Conservation (phyloP, 92 coral and sea anemone species). For the Epizoanthus scotinus region DNA sequence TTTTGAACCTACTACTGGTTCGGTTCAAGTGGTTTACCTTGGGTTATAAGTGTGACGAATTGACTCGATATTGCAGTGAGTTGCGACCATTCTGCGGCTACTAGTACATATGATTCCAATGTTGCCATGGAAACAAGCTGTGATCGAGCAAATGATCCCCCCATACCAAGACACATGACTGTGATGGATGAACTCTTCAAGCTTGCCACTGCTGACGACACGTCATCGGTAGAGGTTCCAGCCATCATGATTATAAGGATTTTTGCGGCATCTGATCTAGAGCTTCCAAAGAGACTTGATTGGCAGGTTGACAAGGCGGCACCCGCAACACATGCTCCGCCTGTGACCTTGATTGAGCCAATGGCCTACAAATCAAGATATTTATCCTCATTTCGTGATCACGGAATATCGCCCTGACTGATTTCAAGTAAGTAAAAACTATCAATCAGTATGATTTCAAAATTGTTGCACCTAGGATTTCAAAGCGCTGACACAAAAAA, state of each 20-base stretch:
- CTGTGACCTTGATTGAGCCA: slow-evolving; percentile 29
- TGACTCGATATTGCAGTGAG: slow-evolving; percentile 44
- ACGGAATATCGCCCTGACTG: neutral
- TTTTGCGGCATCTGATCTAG: slow-evolving; percentile 46
- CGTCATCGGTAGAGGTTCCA: slow-evolving; percentile 56
- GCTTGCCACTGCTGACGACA: slow-evolving; percentile 26
- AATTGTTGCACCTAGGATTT: too few species aligned
- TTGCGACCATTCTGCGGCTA: slow-evolving; percentile 50
- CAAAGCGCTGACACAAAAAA: too few species aligned
- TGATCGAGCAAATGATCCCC: slow-evolving; percentile 54
- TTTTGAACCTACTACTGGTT: too few species aligned
- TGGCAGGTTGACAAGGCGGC: slow-evolving; percentile 60
- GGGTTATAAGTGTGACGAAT: slow-evolving; percentile 32
- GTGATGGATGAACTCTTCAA: slow-evolving; percentile 46
- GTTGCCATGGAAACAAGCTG: slow-evolving; percentile 70
- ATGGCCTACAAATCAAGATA: slow-evolving; percentile 5
- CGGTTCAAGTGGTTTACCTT: neutral
- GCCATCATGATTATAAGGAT: slow-evolving; percentile 57
- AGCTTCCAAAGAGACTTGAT: slow-evolving; percentile 55
- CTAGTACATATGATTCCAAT: slow-evolving; percentile 53
- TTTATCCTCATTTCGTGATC: neutral
- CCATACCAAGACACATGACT: slow-evolving; percentile 60
- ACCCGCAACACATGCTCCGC: slow-evolving; percentile 55
- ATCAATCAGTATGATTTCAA: too few species aligned
- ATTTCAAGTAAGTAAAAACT: neutral